Percentiles rank a stretch among this genome's conserved stretches.
phyloP scores from a whole-genome alignment of 1,140 invertebrate species.

The Cepaea nemoralis region DNA sequence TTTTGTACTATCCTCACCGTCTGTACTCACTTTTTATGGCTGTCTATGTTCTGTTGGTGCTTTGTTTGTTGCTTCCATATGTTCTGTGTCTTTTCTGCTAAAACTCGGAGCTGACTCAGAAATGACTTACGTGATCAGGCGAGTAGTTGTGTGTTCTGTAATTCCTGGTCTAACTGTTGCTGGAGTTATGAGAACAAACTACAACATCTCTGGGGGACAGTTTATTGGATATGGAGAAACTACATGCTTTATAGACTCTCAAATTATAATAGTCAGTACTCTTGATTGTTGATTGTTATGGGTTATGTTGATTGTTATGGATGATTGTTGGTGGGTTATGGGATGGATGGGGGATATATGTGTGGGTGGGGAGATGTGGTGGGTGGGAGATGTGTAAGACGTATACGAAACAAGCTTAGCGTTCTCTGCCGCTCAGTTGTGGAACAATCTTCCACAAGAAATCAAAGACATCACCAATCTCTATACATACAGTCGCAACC shows the following conservation, averaged over 20 bases:
- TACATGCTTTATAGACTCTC: not conserved
- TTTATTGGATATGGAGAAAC: not conserved
- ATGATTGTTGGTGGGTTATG: no score
- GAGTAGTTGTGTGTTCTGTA: not conserved
- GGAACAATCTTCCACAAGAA: no score
- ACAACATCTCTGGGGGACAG: not conserved
- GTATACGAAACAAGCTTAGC: no score
- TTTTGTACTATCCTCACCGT: conserved; percentile 77
- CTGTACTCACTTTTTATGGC: conserved; percentile 89
- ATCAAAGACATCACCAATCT: no score
- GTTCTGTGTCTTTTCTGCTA: conserved; percentile 73
- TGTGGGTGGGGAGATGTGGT: no score
- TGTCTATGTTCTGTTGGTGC: conserved; percentile 94
- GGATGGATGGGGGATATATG: no score
- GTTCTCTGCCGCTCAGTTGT: no score
- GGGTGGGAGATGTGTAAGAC: no score
- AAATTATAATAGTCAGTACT: not conserved
- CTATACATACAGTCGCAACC: no score
- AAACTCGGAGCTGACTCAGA: conserved; percentile 48
- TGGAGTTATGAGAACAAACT: not conserved
- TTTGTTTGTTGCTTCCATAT: conserved; percentile 85
- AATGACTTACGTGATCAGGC: not conserved
- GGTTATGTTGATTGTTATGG: no score
- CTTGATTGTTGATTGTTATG: no score
- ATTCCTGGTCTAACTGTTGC: not conserved